Evolutionary conservation across 2,888 invertebrate genomes (phyloP), one percentile per base, ranked within the genome.

Genomic region (Lasiommata megera): DNA sequence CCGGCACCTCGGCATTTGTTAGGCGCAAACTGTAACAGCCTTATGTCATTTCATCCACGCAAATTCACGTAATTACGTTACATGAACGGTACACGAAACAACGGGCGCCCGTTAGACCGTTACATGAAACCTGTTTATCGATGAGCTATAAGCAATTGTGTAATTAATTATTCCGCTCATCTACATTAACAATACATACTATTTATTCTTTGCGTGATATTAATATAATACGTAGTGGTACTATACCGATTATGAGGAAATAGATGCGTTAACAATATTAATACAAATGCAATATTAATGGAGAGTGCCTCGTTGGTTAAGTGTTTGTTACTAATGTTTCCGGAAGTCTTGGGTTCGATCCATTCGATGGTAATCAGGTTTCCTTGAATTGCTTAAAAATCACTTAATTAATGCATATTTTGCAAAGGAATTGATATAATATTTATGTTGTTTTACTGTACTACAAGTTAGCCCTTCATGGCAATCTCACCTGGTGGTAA

Each of bases 31-130:
- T 81, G 81, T 82, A 86, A 82, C 75, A 75, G 67, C 68, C 80
- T 88, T 88, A 88, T 88, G 82, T 88, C 88, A 89, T 79, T 84
- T 81, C 61, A 73, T 62, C 82, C 87, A 88, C 87, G 88, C 82
- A 82, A 81, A 80, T 84, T 81, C 79, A 84, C 79, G 88, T 88
- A 87, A 88, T 87, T 82, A 79, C 80, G 83, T 87, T 84, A 86
- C 82, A 82, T 82, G 80, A 75, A 65, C 74, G 66, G 65, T 66
- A 68, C 76, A 79, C 77, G 74, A 79, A 74, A 69, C 73, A 55
- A 37, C 70, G 62, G 69, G 76, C 73, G 68, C 73, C 76, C 74
- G 80, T 74, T 73, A 73, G 67, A 63, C 59, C 73, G 77, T 81
- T 74, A 77, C 74, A 68, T 61, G 41, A 60, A 70, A 70, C 71